Conservation (phyloP, 2,888 invertebrate species). For the Spodoptera picta region DNA sequence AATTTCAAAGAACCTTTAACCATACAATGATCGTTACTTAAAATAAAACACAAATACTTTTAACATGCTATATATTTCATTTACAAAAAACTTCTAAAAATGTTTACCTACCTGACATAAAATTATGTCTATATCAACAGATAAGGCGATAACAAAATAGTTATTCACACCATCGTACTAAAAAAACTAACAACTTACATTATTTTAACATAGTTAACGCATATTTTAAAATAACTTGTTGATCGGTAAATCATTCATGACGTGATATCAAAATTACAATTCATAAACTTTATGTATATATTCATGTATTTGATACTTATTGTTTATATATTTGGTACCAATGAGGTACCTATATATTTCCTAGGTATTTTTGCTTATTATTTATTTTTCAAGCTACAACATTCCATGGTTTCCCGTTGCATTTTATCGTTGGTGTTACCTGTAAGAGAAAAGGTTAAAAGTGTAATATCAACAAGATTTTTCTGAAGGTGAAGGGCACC, state of each 20-base stretch:
- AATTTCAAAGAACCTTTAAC: no score
- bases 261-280: no score
- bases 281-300: neutral
- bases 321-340: neutral
- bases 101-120: conserved; percentile 8
- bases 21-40: no score
- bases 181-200: conserved; percentile 1
- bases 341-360: no score
- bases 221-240: no score
- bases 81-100: neutral
- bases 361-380: no score
- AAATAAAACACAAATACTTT: no score
- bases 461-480: neutral
- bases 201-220: no score
- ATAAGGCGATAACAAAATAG: conserved; percentile 17
- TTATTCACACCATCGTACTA: conserved; percentile 11
- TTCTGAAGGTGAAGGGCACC: no score
- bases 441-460: conserved; percentile 71
- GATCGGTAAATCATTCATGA: no score
- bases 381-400: conserved; percentile 78
- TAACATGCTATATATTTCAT: no score
- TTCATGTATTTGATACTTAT: no score
- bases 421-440: conserved; percentile 88
- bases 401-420: conserved; percentile 90
- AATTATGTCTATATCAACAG: conserved; percentile 2